Evolutionary conservation across 2,113 vertebrate genomes (phyloP).

Genomic region (Riparia riparia): DNA sequence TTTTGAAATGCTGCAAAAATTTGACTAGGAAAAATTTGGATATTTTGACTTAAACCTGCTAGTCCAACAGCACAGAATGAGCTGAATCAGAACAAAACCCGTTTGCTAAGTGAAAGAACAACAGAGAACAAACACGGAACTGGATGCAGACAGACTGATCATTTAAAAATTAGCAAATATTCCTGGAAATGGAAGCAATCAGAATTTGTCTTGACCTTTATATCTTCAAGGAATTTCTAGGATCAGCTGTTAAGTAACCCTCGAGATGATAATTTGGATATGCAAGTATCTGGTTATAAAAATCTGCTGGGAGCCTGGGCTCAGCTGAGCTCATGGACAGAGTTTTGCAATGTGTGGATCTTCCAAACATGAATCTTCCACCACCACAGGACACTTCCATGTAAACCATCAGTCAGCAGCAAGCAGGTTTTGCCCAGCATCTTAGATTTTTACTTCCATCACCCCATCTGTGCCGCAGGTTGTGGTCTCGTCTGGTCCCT

Average conservation of each 20-base stretch:
- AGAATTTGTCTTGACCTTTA: background rate
- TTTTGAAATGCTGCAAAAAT: background rate
- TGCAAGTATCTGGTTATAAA: background rate
- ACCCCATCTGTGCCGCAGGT: accelerated
- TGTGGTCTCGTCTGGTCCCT: background rate
- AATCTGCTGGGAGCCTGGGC: background rate
- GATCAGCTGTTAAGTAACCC: background rate
- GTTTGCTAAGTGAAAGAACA: background rate
- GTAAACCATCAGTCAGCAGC: background rate
- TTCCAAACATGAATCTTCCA: background rate
- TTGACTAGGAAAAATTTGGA: background rate
- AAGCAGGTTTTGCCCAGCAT: background rate
- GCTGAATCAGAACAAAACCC: background rate
- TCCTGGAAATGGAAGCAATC: background rate
- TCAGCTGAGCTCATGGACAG: background rate
- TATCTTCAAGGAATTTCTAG: background rate
- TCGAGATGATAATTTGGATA: background rate
- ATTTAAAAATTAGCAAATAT: background rate
- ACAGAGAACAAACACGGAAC: background rate
- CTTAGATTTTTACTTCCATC: background rate
- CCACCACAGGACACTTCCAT: accelerated
- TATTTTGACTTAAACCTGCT: background rate
- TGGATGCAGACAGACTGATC: background rate
- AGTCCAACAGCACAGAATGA: background rate
- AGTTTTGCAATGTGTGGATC: background rate